Evolutionary conservation across 2,888 invertebrate genomes (phyloP).

Genomic region (Pseudococcus viburni): DNA sequence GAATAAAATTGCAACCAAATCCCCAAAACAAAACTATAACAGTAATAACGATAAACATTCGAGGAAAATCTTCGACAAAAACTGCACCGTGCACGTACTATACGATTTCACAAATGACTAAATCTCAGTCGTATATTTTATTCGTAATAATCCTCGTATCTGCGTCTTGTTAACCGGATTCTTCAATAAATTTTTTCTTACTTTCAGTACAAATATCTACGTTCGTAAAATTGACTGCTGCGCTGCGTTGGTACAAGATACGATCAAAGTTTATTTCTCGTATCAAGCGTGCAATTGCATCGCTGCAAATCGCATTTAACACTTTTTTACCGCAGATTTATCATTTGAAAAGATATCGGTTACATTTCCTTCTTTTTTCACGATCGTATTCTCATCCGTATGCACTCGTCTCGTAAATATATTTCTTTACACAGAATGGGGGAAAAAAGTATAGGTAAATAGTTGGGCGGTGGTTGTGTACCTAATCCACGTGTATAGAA

Average conservation of each 20-base stretch:
- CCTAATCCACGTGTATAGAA: not conserved
- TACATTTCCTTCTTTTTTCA: not conserved
- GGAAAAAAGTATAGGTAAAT: not conserved
- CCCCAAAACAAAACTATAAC: not conserved
- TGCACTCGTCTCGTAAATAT: conserved; percentile 4
- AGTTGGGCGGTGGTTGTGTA: not conserved
- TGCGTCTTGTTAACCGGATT: conserved; percentile 11
- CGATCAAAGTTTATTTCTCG: conserved; percentile 27
- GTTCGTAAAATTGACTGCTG: not conserved
- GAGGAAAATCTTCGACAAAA: not conserved
- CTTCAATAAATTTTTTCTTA: not conserved
- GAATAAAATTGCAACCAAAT: not conserved
- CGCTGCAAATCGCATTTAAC: not conserved
- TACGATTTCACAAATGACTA: conserved; percentile 8
- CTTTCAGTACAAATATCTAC: not conserved
- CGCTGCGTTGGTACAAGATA: not conserved
- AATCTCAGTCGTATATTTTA: not conserved
- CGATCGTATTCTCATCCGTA: not conserved
- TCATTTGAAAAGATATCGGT: conserved; percentile 11
- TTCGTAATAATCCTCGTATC: not conserved
- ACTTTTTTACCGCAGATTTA: conserved; percentile 27
- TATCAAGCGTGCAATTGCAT: not conserved
- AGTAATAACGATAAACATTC: conserved; percentile 6
- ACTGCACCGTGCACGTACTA: not conserved
- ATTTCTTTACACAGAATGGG: not conserved